Conservation (phyloP, 2,888 invertebrate species). For the Chaitophorus viminalis region DNA sequence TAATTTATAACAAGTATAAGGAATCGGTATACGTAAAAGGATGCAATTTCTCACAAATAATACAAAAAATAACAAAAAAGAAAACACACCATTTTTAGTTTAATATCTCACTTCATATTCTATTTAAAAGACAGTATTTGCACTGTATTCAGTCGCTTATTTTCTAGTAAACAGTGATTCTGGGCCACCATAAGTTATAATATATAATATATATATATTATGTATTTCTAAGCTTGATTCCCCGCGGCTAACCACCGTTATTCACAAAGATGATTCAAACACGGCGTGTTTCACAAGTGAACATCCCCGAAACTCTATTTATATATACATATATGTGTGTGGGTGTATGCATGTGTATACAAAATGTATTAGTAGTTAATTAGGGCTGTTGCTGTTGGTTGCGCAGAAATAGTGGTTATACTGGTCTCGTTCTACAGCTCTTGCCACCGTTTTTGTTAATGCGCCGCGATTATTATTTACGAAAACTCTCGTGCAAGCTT, state of each 20-base stretch:
- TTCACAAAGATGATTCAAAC: slow-evolving; percentile 31
- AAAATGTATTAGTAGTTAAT: slow-evolving; percentile 55
- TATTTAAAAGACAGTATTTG: neutral
- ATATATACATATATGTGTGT: neutral
- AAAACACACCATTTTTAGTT: neutral
- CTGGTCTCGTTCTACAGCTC: neutral
- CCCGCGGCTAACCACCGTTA: slow-evolving; percentile 32
- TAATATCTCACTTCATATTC: neutral
- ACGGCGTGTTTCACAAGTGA: neutral
- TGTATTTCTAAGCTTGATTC: slow-evolving; percentile 1
- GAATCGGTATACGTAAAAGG: neutral
- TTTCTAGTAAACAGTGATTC: neutral
- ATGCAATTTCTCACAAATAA: neutral
- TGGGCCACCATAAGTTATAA: neutral
- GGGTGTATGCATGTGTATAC: neutral
- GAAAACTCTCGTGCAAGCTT: slow-evolving; percentile 53
- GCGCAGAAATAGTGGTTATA: slow-evolving; percentile 21
- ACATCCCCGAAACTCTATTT: slow-evolving; percentile 33
- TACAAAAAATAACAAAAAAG: neutral
- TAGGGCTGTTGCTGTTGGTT: slow-evolving; percentile 32
- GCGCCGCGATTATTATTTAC: slow-evolving; percentile 42
- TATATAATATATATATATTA: neutral
- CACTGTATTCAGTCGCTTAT: neutral
- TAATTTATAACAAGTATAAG: neutral
- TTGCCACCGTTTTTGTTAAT: slow-evolving; percentile 35